These are phyloP conservation scores for Poeciliopsis retropinna DNA, from an alignment of 2,113 vertebrate genomes.

Conservation along the genomic window DNA sequence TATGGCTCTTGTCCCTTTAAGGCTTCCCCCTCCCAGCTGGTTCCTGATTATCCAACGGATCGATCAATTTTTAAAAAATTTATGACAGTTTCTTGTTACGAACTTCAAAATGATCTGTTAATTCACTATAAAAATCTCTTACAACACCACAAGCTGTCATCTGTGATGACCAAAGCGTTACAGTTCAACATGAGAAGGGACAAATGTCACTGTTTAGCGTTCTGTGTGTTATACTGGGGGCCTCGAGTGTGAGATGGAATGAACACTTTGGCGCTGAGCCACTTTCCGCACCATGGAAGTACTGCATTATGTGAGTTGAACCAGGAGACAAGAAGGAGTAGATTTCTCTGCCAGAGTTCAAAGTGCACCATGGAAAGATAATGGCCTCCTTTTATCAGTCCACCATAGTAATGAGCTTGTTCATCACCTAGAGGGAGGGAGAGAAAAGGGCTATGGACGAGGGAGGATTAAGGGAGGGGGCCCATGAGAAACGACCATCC, in stretches of 20 bases:
- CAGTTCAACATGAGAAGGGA: slow-evolving; percentile 3
- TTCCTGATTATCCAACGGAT: too few species aligned
- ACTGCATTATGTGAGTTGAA: slow-evolving; percentile 51
- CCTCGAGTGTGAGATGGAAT: slow-evolving; percentile 1
- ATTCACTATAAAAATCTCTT: neutral
- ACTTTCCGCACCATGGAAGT: slow-evolving; percentile 13
- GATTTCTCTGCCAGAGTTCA: slow-evolving; percentile 64
- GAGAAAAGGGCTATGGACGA: slow-evolving; percentile 3
- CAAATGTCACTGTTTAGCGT: slow-evolving; percentile 18
- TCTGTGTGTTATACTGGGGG: neutral
- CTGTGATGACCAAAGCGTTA: slow-evolving; percentile 8
- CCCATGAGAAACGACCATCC: slow-evolving; percentile 66
- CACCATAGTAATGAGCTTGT: slow-evolving; percentile 65
- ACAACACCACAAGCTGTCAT: neutral
- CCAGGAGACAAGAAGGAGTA: slow-evolving; percentile 33
- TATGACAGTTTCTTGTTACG: neutral
- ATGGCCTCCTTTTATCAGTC: slow-evolving; percentile 68
- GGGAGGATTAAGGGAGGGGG: slow-evolving; percentile 7
- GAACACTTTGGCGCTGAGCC: slow-evolving; percentile 23
- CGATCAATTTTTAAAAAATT: too few species aligned
- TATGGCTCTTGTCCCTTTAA: neutral
- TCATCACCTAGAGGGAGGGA: slow-evolving; percentile 55
- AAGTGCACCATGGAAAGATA: slow-evolving; percentile 59
- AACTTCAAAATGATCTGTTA: neutral
- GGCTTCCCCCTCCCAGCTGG: too few species aligned